Evolutionary conservation across 2,888 invertebrate species (phyloP).

Genomic region (Tetragonisca angustula): DNA sequence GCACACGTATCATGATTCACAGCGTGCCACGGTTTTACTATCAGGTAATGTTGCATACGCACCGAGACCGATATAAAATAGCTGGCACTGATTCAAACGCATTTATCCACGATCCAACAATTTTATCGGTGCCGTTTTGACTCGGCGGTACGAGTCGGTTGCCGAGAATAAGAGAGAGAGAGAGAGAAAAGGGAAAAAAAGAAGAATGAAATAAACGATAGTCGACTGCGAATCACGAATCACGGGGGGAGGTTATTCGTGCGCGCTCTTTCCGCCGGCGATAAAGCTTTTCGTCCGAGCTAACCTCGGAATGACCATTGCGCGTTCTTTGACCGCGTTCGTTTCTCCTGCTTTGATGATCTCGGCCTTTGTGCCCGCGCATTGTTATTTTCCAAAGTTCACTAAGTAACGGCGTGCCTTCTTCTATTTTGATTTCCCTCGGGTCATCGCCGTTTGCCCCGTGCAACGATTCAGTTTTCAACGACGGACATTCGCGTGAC

Average conservation of each 20-base stretch:
- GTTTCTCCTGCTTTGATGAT: background rate
- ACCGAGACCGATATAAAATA: conserved; percentile 34
- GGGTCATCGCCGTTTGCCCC: conserved; percentile 49
- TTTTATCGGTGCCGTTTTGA: conserved; percentile 47
- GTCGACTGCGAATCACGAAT: background rate
- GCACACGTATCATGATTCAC: background rate
- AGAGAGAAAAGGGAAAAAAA: no score
- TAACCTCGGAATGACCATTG: background rate
- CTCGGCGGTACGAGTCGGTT: background rate
- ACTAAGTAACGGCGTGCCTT: conserved; percentile 14
- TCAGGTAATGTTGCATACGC: conserved; percentile 10
- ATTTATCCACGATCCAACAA: conserved; percentile 41
- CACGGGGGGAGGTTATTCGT: no score
- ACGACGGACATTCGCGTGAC: conserved; percentile 1
- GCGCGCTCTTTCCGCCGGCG: background rate
- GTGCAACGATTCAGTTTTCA: conserved; percentile 40
- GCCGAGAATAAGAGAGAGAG: background rate
- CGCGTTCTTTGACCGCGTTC: background rate
- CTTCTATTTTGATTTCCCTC: conserved; percentile 58
- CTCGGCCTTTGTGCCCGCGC: conserved; percentile 1
- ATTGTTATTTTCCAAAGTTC: conserved; percentile 24
- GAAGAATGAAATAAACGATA: background rate
- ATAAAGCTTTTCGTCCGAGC: background rate
- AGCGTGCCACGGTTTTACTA: background rate
- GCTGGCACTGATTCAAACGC: conserved; percentile 56